These are phyloP conservation scores for Lasius fuliginosus DNA, from an alignment of 2,888 invertebrate species.

Conservation along the genomic window DNA sequence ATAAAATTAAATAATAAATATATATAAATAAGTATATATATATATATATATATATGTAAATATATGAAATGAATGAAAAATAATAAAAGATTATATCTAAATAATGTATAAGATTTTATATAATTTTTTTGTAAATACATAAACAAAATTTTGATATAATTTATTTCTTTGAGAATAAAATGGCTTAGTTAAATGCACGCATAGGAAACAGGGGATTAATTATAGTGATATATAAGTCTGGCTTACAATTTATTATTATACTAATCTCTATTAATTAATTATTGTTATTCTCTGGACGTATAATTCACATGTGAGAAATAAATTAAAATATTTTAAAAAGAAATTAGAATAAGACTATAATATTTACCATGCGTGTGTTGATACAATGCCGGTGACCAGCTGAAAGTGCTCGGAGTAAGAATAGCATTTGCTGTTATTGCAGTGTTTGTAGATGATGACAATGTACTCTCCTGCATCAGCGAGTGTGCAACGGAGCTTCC, in stretches of 20 bases:
- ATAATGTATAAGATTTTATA: not conserved
- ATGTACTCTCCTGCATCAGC: conserved; percentile 71
- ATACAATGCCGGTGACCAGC: conserved; percentile 82
- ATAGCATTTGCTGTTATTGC: conserved; percentile 71
- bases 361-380: conserved; percentile 81
- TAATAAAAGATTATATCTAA: not conserved
- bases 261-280: conserved; percentile 35
- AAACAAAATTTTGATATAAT: not conserved
- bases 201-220: not conserved
- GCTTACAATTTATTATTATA: conserved; percentile 1
- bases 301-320: conserved; percentile 56
- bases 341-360: not conserved
- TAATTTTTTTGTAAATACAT: not conserved
- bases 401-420: conserved; percentile 80
- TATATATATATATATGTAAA: not conserved
- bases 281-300: conserved; percentile 36
- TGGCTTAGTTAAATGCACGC: not conserved
- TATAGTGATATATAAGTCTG: not conserved
- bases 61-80: not conserved
- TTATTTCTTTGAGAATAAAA: not conserved
- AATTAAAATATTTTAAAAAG: conserved; percentile 34
- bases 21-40: too few species aligned
- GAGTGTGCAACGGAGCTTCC: conserved; percentile 71
- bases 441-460: conserved; percentile 70
- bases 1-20: too few species aligned